These are phyloP conservation scores for Maniola jurtina DNA, from an alignment of 1,140 invertebrate genomes.

Conservation along the genomic window DNA sequence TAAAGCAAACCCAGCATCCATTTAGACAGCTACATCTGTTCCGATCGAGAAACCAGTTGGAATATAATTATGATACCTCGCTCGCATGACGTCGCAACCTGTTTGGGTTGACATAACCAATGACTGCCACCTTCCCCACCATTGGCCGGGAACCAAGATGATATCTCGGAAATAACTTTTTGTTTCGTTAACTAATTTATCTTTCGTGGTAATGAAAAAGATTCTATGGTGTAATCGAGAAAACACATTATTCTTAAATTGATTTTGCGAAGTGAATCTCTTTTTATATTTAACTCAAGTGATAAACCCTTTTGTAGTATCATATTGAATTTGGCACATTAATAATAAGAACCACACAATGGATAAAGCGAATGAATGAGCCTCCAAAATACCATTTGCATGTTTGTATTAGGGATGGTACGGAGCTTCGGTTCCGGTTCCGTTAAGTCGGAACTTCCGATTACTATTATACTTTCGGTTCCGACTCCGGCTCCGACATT, in stretches of 20 bases:
- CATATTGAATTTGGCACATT: constrained; percentile 3
- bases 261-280: constrained; percentile 1
- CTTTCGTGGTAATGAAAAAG: constrained; percentile 13
- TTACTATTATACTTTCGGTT: no score
- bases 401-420: no score
- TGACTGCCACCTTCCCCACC: constrained; percentile 28
- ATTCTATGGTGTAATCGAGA: constrained; percentile 12
- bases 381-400: neutral
- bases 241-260: constrained; percentile 8
- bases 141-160: constrained; percentile 26
- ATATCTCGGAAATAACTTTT: constrained; percentile 10
- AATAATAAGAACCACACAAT: neutral
- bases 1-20: constrained; percentile 30
- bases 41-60: constrained; percentile 37
- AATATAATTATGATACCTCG: constrained; percentile 38
- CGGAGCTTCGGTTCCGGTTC: no score
- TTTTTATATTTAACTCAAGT: neutral
- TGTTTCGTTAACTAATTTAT: constrained; percentile 18
- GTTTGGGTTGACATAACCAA: constrained; percentile 48
- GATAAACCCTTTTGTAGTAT: neutral
- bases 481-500: no score
- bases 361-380: neutral
- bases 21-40: constrained; percentile 38
- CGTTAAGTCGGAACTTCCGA: no score
- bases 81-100: constrained; percentile 33